These are phyloP conservation scores for Toxotes chatareus DNA, from an alignment of 2,113 vertebrate genomes.

Conservation along the genomic window DNA sequence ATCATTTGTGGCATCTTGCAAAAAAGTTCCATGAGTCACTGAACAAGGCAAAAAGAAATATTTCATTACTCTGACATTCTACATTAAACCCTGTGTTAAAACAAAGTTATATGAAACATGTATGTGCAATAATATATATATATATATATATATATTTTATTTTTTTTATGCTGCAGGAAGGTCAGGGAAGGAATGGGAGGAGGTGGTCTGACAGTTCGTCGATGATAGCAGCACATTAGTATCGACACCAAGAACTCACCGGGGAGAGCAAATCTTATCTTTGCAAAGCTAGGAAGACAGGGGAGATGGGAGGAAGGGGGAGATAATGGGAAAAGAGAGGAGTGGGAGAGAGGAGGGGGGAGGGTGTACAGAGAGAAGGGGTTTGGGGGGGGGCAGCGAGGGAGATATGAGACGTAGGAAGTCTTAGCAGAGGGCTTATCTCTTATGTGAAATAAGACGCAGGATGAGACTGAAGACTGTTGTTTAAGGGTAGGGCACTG, in stretches of 20 bases:
- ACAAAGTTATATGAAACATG: constrained; percentile 2
- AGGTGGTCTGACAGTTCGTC: constrained; percentile 79
- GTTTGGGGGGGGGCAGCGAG: neutral
- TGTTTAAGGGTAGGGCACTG: constrained; percentile 23
- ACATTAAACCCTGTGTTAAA: neutral
- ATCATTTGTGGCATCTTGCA: neutral
- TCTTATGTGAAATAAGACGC: constrained; percentile 50
- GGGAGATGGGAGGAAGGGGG: constrained; percentile 54
- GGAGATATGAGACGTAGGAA: constrained; percentile 64
- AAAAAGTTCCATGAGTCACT: neutral
- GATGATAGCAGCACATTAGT: constrained; percentile 78
- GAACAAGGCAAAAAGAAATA: neutral
- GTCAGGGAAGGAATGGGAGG: constrained; percentile 57
- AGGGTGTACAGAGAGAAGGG: neutral
- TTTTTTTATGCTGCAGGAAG: constrained; percentile 54
- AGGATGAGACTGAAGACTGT: constrained; percentile 27
- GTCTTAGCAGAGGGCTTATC: constrained; percentile 67
- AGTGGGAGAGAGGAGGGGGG: constrained; percentile 13
- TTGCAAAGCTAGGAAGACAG: constrained; percentile 74
- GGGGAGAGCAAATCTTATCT: constrained; percentile 80
- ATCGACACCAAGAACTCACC: constrained; percentile 77
- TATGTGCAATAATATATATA: constrained; percentile 7
- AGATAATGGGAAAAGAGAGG: constrained; percentile 62
- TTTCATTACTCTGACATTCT: neutral
- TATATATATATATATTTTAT: constrained; percentile 13